Base-by-base conservation (phyloP, 2,888 invertebrate species). In the Uropetala carovei region DNA sequence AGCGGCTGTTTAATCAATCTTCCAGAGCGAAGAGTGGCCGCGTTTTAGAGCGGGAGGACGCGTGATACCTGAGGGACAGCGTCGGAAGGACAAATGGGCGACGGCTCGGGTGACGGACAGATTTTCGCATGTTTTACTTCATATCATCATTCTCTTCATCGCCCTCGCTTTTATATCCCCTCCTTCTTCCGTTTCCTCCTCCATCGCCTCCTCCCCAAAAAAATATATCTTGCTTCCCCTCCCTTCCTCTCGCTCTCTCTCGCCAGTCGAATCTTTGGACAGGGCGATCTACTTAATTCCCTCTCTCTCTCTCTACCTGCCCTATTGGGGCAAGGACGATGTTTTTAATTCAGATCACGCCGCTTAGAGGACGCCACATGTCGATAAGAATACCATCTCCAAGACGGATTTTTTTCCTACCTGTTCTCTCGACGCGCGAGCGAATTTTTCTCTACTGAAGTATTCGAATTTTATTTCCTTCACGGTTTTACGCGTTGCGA, bases 51-150 rank as follows among this genome's bases (percentile, higher is more conserved):
- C 64, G n/a, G 16, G 64, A n/a, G 64, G n/a, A 43, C 43, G 43
- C 43, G 43, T 43, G 43, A 43, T 43, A 43, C 43, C 43, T 43
- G 43, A 43, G 43, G 43, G 43, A 43, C 43, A 43, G 43, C 43
- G 16, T 75, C 22, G 75, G 22, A 5, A 75, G 75, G 75, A 75
- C 75, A 75, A 75, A 75, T 68, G 68, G 22, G 18, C 68, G 18
- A 68, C 68, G 68, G 68, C 68, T 68, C 68, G 68, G 68, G 68
- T 68, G 68, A 68, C 68, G 68, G 68, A 68, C 68, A 68, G n/a
- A 68, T 68, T 68, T 68, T 68, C 18, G 68, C 68, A 22, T 68
- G 68, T 68, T 68, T n/a, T 68, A 68, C 68, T 68, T 11, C 68
- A 22, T 68, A 68, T 68, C 68, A 68, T 68, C 68, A 3, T n/a